Evolutionary conservation across 2,888 invertebrate species (phyloP), one percentile per base, ranked within the genome.

Genomic region (Orthonychiurus folsomi): DNA sequence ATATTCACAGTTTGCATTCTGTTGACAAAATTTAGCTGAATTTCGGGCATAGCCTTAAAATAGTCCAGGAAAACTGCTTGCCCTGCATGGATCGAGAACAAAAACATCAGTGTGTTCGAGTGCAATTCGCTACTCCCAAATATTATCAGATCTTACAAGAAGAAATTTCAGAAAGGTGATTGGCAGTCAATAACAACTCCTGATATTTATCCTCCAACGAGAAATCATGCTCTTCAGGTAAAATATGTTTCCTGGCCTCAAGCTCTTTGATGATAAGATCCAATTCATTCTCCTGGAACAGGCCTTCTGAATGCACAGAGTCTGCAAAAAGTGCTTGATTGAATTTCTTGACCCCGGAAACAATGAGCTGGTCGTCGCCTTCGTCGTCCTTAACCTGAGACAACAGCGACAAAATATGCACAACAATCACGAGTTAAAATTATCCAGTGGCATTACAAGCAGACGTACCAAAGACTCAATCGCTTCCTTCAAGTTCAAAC

Each of bases 261-360:
- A 37, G 23, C 12, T 25, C 20, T 50, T 23, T 2, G 50, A n/a
- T 5, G 3, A 12, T 48, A 23, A 23, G 3, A 21, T 59, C 28
- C 26, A 15, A 50, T 47, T 59, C 37, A 24, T 59, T 15, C 3
- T 20, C 50, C 47, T 50, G 59, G 59, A 59, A 50, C n/a, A 48
- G 50, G 2, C 23, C 48, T 24, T 59, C 59, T 48, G 59, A 3
- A 3, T 23, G n/a, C 3, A 59, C n/a, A 48, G 59, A 59, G 5
- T 50, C 50, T 3, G 59, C 26, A 15, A 37, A 20, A 9, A 59
- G 24, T 24, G 23, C 2, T 50, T 50, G 48, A 5, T 27, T 47
- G 26, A 59, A 59, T 50, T 47, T 23, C 24, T 59, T 59, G 24
- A 50, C 59, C 23, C 59, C 59, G 2, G 50, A 21, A 3, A 59